These are phyloP conservation scores for Ctenopoma multispine DNA, from an alignment of 2,797 vertebrate species.

Conservation along the genomic window DNA sequence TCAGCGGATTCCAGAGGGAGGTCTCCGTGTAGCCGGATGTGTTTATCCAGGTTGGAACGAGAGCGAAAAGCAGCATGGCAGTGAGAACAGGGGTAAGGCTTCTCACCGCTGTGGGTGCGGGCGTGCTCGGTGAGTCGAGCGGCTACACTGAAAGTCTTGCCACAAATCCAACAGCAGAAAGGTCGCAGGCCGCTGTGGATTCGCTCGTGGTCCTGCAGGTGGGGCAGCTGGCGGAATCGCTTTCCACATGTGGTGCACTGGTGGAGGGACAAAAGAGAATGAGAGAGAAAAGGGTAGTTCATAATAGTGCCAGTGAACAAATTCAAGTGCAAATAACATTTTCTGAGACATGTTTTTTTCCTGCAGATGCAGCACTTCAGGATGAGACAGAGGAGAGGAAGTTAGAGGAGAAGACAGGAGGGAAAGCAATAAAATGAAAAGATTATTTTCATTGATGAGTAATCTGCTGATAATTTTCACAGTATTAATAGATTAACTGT, in stretches of 20 bases:
- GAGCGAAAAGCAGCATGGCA: conserved; percentile 89
- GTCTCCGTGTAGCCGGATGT: conserved; percentile 79
- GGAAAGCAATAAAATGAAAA: conserved; percentile 22
- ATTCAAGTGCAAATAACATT: conserved; percentile 41
- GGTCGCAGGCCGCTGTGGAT: conserved; percentile 88
- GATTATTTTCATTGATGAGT: not conserved
- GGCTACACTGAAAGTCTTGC: conserved; percentile 92
- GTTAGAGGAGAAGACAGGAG: not conserved
- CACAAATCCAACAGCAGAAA: conserved; percentile 92
- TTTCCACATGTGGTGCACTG: conserved; percentile 85
- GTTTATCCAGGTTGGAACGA: conserved; percentile 88
- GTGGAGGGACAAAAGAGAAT: conserved; percentile 21
- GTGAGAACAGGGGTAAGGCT: conserved; percentile 88
- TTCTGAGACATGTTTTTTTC: conserved; percentile 46
- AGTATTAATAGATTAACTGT: not conserved
- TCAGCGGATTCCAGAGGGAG: conserved; percentile 55
- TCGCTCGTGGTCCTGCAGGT: conserved; percentile 91
- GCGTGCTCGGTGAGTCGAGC: conserved; percentile 92
- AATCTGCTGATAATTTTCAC: not conserved
- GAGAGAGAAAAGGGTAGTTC: conserved; percentile 9
- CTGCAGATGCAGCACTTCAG: conserved; percentile 61
- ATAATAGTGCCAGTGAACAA: conserved; percentile 22
- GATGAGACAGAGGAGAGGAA: conserved; percentile 17
- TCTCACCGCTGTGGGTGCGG: conserved; percentile 91
- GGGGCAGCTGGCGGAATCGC: conserved; percentile 86